Conservation (phyloP, 64 coral and sea anemone species). For the Stylophora pistillata region DNA sequence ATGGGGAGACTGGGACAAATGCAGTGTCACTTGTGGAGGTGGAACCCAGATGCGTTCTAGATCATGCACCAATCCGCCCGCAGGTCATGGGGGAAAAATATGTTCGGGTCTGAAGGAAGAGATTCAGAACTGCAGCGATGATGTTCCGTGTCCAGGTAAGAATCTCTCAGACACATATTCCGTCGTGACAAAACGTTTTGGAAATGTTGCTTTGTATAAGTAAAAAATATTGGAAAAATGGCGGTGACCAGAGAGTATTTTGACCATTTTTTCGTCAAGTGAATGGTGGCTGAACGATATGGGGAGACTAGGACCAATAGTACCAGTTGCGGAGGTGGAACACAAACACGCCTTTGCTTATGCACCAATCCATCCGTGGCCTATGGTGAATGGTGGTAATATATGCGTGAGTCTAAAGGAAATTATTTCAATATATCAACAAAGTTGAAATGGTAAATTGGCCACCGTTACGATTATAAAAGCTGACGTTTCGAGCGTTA, state of each 20-base stretch:
- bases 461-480: too few species aligned
- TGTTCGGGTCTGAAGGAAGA: neutral
- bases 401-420: neutral
- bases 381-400: neutral
- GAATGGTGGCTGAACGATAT: neutral
- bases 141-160: conserved; percentile 3
- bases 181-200: too few species aligned
- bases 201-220: neutral
- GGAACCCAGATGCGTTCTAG: neutral
- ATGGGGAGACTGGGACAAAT: conserved; percentile 17
- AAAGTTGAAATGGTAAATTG: too few species aligned
- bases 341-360: neutral
- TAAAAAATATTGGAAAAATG: neutral
- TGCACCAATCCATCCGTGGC: neutral
- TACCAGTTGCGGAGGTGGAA: neutral
- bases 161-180: too few species aligned
- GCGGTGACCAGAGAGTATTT: neutral
- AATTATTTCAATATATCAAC: too few species aligned
- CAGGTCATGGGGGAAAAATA: neutral
- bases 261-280: neutral
- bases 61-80: conserved; percentile 3
- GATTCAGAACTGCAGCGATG: neutral
- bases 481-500: too few species aligned
- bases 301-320: conserved; percentile 4
- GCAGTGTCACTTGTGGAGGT: neutral